phyloP scores from a whole-genome alignment of 1,140 invertebrate genomes.

The Propsilocerus akamusi region DNA sequence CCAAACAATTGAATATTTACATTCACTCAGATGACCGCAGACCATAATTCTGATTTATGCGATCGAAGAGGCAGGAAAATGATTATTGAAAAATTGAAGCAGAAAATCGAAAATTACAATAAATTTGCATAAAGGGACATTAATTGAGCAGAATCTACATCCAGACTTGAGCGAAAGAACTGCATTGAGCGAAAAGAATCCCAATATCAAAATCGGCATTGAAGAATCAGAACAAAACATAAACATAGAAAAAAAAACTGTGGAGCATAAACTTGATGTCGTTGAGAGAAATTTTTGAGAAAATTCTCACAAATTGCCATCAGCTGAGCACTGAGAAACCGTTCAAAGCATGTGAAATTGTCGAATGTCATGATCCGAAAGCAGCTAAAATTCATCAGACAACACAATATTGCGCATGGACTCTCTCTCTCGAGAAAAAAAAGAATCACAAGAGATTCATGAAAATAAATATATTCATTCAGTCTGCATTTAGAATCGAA shows the following conservation, averaged over 20 bases:
- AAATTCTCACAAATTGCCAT: too few species aligned
- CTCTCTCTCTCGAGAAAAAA: background rate
- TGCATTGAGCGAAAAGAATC: background rate
- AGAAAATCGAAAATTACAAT: slow-evolving; percentile 2
- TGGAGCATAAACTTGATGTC: background rate
- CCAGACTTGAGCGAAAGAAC: too few species aligned
- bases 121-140: slow-evolving; percentile 2
- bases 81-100: background rate
- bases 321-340: too few species aligned
- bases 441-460: background rate
- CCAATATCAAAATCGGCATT: background rate
- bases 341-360: too few species aligned
- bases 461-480: background rate
- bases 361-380: background rate
- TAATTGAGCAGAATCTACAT: background rate
- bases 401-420: background rate
- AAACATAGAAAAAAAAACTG: too few species aligned
- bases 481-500: slow-evolving; percentile 1
- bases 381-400: background rate
- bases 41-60: background rate
- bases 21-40: too few species aligned
- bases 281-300: background rate
- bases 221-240: background rate
- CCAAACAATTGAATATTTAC: too few species aligned
- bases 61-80: background rate